These are phyloP conservation scores for Halcyon malimbica DNA, from an alignment of 2,113 vertebrate genomes.

Conservation along the genomic window DNA sequence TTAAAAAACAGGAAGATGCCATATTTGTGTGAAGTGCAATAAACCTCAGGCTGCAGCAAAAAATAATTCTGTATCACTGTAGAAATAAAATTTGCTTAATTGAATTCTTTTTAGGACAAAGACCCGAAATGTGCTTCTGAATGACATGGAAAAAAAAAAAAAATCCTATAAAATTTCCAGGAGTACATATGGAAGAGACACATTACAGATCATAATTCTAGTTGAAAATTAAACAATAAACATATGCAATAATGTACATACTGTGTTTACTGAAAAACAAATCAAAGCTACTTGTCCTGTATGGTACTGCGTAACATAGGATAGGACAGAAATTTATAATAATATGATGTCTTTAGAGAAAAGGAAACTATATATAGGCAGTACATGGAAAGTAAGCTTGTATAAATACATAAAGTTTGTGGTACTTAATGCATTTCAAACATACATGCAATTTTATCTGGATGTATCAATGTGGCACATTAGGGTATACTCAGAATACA, in stretches of 20 bases:
- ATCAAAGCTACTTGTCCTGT: not conserved
- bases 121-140: not conserved
- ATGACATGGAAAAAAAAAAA: not conserved
- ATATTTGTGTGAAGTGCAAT: not conserved
- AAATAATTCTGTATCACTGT: not conserved
- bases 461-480: not conserved
- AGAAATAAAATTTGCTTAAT: not conserved
- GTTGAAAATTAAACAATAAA: not conserved
- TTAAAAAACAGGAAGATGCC: not conserved
- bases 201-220: not conserved
- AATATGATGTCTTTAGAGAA: not conserved
- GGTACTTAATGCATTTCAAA: not conserved
- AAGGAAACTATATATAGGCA: not conserved
- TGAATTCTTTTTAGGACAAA: not conserved
- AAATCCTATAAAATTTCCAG: not conserved
- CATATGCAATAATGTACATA: not conserved
- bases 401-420: not conserved
- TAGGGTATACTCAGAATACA: not conserved
- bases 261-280: not conserved
- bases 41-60: not conserved
- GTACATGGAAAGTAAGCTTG: not conserved
- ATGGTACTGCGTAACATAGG: not conserved
- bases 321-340: not conserved
- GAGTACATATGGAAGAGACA: not conserved
- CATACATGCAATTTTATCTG: not conserved